Evolutionary conservation across 2,888 invertebrate species (phyloP).

Genomic region (Athalia rosae): DNA sequence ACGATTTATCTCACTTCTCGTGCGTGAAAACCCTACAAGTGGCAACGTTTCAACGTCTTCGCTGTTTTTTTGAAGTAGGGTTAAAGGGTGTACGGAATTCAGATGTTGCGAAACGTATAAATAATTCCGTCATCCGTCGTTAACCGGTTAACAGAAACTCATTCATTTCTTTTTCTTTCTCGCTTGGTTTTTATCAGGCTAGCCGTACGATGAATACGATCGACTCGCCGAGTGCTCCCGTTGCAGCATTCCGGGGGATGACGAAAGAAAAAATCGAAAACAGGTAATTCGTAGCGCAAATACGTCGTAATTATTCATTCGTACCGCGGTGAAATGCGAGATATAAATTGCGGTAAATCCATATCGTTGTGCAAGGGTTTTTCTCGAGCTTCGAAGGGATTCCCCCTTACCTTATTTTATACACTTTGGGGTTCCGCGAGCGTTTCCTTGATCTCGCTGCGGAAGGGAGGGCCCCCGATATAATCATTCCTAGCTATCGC

Average conservation of each 20-base stretch:
- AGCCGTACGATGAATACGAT: no score
- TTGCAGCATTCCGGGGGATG: no score
- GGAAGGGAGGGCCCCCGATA: not conserved
- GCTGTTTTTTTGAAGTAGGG: not conserved
- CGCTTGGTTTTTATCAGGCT: no score
- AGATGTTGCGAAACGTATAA: no score
- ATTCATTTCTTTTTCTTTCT: no score
- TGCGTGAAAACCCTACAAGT: not conserved
- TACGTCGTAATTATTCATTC: conserved; percentile 33
- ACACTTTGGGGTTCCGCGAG: not conserved
- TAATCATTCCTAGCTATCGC: conserved; percentile 25
- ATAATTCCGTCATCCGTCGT: no score
- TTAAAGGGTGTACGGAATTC: no score
- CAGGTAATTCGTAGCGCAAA: conserved; percentile 22
- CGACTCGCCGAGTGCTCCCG: no score
- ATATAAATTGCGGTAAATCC: conserved; percentile 24
- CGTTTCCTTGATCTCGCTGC: not conserved
- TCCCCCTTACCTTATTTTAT: not conserved
- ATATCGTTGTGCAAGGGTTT: conserved; percentile 2
- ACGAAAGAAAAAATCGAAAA: not conserved
- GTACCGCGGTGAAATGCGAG: conserved; percentile 9
- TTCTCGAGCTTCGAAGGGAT: not conserved
- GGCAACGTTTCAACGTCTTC: not conserved
- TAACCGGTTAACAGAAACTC: no score
- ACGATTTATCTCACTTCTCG: conserved; percentile 3